phyloP scores from a whole-genome alignment of 2,888 invertebrate species.

The Perizoma flavofasciatum region DNA sequence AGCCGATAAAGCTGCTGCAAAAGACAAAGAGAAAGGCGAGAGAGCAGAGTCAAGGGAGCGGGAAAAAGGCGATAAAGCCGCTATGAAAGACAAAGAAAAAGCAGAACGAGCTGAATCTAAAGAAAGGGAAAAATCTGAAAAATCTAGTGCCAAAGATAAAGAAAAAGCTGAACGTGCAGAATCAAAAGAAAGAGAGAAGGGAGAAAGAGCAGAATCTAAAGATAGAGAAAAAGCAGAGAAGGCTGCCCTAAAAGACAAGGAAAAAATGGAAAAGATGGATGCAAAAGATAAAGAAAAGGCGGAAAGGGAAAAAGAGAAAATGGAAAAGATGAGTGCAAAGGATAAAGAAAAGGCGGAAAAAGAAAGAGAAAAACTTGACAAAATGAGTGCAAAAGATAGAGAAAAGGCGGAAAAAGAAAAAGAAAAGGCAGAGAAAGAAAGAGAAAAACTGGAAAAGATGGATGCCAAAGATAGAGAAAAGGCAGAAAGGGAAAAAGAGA shows the following conservation, averaged over 20 bases:
- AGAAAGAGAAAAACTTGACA: constrained; percentile 14
- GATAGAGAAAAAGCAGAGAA: constrained; percentile 19
- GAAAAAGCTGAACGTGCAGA: constrained; percentile 14
- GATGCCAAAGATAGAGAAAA: constrained; percentile 19
- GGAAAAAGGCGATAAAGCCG: constrained; percentile 6
- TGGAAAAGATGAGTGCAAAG: constrained; percentile 22
- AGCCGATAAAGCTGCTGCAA: constrained; percentile 5
- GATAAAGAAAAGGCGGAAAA: constrained; percentile 22
- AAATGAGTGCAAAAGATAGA: constrained; percentile 15
- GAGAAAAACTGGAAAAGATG: constrained; percentile 18
- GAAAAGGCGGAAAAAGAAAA: constrained; percentile 3
- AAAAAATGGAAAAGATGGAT: constrained; percentile 16
- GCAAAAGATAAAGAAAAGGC: constrained; percentile 18
- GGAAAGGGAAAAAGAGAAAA: constrained; percentile 20
- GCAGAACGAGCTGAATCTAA: constrained; percentile 19
- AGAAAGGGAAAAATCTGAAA: constrained; percentile 6
- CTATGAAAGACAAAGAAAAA: constrained; percentile 31
- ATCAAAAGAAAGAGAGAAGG: constrained; percentile 19
- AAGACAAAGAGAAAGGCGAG: constrained; percentile 11
- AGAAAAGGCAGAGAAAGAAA: constrained; percentile 13
- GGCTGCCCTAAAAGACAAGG: constrained; percentile 9
- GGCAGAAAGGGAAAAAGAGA: constrained; percentile 28
- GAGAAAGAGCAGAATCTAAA: constrained; percentile 11
- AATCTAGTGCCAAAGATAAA: constrained; percentile 17
- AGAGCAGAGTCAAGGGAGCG: constrained; percentile 24